Percentiles rank a stretch among this genome's conserved stretches.
phyloP scores from a whole-genome alignment of 2,888 invertebrate genomes.

The Euspilapteryx auroguttella region DNA sequence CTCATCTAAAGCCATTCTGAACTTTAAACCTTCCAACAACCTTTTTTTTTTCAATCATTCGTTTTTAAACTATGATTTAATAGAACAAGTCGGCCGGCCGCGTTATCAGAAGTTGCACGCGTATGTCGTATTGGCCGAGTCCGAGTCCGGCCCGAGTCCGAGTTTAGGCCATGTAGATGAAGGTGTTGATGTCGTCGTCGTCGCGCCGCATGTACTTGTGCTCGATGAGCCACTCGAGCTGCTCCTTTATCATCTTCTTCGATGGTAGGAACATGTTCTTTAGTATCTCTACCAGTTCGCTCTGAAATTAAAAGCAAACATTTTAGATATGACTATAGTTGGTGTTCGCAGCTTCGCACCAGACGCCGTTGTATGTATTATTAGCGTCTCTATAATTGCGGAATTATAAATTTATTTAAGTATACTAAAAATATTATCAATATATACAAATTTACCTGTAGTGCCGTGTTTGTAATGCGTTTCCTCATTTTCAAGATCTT shows the following conservation, averaged over 20 bases:
- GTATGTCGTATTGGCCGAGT: no score
- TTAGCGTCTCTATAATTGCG: slow-evolving; percentile 1
- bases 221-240: slow-evolving; percentile 99
- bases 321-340: not conserved
- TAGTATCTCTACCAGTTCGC: slow-evolving; percentile 95
- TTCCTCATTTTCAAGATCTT: slow-evolving; percentile 99
- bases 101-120: no score
- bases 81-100: no score
- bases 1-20: no score
- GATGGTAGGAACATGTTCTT: slow-evolving; percentile 99
- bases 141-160: no score
- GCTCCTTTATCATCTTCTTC: slow-evolving; percentile 99
- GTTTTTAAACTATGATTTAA: no score
- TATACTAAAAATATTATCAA: not conserved
- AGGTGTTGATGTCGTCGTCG: slow-evolving; percentile 96
- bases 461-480: slow-evolving; percentile 87
- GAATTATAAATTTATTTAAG: slow-evolving; percentile 2
- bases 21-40: no score
- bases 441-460: slow-evolving; percentile 66
- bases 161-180: slow-evolving; percentile 97
- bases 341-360: no score
- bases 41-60: no score
- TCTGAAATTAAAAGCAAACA: slow-evolving; percentile 40
- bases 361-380: no score
- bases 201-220: slow-evolving; percentile 97